Base-by-base conservation (phyloP, 2,888 invertebrate species). In the Euzophera pinguis region DNA sequence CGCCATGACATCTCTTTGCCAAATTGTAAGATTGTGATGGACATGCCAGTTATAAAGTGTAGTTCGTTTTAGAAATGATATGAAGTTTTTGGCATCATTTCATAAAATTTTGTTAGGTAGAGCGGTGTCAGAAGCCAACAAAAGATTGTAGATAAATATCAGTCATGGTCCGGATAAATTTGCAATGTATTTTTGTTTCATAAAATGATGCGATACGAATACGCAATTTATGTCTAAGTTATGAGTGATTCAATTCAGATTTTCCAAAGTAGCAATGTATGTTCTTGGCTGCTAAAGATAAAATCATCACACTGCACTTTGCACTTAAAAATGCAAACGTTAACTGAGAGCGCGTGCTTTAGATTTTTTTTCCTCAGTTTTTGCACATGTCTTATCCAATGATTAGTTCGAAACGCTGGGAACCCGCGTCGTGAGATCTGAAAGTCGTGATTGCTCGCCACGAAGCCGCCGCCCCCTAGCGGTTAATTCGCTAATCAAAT, bases 361-460 rank as follows among this genome's bases (percentile, higher is more conserved):
- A 45, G 29, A 17, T 2, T 34, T 39, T 34, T 48, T 48, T 34
- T 41, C 34, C 62, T 61, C 60, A 62, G 66, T 77, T 77, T 74
- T 73, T 73, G 68, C 71, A 67, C 69, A 69, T 67, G 59, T 70
- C 69, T n/a, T n/a, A n/a, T n/a, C n/a, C 69, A 74, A 74, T 74
- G 72, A 77, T 72, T 77, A 76, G 73, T 71, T 62, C 62, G 68
- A 73, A 69, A 75, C 76, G 78, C 73, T 82, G 79, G 79, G 83
- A 82, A 81, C 70, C 9, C 57, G 56, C 61, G 59, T 60, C 84
- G 81, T 84, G 83, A 78, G 83, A 81, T 75, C 76, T 67, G 72
- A 75, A 73, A 81, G 78, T 85, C 84, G 85, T 84, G 85, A 81
- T 78, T 78, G 73, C 67, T 65, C 65, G 73, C 73, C 84, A 83